A percentile compares a stretch with the other conserved stretches of the same genome.
These are phyloP conservation scores for Gonioctena quinquepunctata DNA, from an alignment of 1,140 invertebrate species.

Conservation along the genomic window DNA sequence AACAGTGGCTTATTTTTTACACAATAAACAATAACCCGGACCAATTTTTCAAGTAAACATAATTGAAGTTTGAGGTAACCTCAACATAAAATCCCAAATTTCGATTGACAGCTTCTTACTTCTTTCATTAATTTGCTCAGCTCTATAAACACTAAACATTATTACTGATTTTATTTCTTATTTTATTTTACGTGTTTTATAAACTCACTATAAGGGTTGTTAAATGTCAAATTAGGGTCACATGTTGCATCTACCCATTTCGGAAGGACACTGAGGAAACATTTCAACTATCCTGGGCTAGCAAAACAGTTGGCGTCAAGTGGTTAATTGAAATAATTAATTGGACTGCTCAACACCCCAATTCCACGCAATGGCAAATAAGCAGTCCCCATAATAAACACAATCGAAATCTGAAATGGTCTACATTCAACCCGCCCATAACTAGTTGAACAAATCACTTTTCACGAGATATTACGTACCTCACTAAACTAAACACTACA, in stretches of 20 bases:
- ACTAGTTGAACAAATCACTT: constrained; percentile 22
- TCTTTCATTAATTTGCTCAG: too few relatives aligned
- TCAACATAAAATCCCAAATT: too few relatives aligned
- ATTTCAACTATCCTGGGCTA: background rate
- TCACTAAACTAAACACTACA: constrained; percentile 15
- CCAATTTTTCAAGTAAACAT: too few relatives aligned
- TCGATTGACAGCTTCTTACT: too few relatives aligned
- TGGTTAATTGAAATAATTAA: constrained; percentile 40
- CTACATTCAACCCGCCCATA: constrained; percentile 36
- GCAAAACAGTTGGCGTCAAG: constrained; percentile 28
- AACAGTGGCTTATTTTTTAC: too few relatives aligned
- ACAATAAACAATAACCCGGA: too few relatives aligned
- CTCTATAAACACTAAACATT: too few relatives aligned
- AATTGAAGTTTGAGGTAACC: too few relatives aligned
- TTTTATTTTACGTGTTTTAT: too few relatives aligned
- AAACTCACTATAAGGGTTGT: background rate
- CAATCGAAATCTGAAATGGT: constrained; percentile 31
- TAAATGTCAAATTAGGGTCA: constrained; percentile 65
- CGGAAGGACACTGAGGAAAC: constrained; percentile 4
- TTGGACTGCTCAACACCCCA: constrained; percentile 17
- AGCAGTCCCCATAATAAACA: constrained; percentile 37
- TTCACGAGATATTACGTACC: constrained; percentile 23
- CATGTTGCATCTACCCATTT: constrained; percentile 58
- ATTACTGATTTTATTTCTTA: too few relatives aligned
- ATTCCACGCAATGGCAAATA: constrained; percentile 3